Conservation (phyloP, 2,113 vertebrate species). For the Mixornis gularis region DNA sequence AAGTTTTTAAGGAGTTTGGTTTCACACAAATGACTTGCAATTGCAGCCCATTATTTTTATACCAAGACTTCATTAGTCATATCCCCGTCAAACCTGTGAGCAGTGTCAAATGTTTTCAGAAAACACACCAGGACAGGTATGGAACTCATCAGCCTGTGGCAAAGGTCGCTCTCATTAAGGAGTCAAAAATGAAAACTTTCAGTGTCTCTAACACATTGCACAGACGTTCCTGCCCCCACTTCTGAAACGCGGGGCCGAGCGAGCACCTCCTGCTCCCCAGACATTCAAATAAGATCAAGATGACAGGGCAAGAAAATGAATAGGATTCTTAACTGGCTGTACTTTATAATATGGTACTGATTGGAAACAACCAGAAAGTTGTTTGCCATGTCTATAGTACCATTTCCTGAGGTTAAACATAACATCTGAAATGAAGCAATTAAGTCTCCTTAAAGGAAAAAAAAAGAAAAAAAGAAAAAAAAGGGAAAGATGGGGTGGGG, state of each 20-base stretch:
- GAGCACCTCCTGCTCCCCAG: slow-evolving; percentile 78
- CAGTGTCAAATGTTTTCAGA: slow-evolving; percentile 85
- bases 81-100: slow-evolving; percentile 89
- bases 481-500: neutral
- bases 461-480: neutral
- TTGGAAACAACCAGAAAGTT: slow-evolving; percentile 80
- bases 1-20: slow-evolving; percentile 83
- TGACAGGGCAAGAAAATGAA: slow-evolving; percentile 79
- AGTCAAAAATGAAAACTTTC: slow-evolving; percentile 96
- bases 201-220: slow-evolving; percentile 90
- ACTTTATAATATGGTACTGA: slow-evolving; percentile 78
- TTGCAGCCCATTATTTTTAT: slow-evolving; percentile 95
- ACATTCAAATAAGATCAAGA: slow-evolving; percentile 85
- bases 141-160: slow-evolving; percentile 96
- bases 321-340: slow-evolving; percentile 75
- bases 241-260: slow-evolving; percentile 64
- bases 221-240: slow-evolving; percentile 72
- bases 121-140: slow-evolving; percentile 92
- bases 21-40: slow-evolving; percentile 79
- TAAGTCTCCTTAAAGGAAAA: slow-evolving; percentile 56
- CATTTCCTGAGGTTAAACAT: slow-evolving; percentile 92
- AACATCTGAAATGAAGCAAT: slow-evolving; percentile 88
- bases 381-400: slow-evolving; percentile 80
- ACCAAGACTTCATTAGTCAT: slow-evolving; percentile 96
- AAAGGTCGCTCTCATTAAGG: slow-evolving; percentile 98